Conservation (phyloP, 1,140 invertebrate species). For the Pygmarrhopalites habei region DNA sequence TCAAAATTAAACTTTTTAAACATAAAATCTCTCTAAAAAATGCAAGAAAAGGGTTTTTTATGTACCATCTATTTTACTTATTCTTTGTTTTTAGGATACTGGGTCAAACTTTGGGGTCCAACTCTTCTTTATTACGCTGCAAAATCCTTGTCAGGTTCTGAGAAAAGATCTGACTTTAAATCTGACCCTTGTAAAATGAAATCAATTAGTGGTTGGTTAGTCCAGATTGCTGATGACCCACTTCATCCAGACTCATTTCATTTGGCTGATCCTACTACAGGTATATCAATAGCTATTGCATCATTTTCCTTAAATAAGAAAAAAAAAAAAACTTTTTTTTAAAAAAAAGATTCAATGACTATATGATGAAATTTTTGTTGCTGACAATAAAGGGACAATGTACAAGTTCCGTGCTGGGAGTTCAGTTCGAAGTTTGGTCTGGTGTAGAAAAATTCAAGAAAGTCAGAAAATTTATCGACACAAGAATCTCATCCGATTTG, state of each 20-base stretch:
- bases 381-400: too few species aligned
- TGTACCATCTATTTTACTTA: too few species aligned
- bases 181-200: conserved; percentile 76
- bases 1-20: too few species aligned
- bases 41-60: too few species aligned
- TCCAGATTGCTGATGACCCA: conserved; percentile 61
- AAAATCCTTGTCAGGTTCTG: conserved; percentile 76
- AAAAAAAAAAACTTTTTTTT: too few species aligned
- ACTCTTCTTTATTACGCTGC: conserved; percentile 75
- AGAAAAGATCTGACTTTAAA: conserved; percentile 67
- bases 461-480: conserved; percentile 33
- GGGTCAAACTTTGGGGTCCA: conserved; percentile 78
- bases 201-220: conserved; percentile 70
- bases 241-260: conserved; percentile 72
- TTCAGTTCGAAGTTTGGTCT: conserved; percentile 61
- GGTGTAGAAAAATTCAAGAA: conserved; percentile 65
- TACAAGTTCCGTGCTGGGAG: conserved; percentile 77
- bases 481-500: conserved; percentile 37
- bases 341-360: too few species aligned
- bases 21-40: too few species aligned
- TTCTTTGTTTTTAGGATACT: too few species aligned
- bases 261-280: conserved; percentile 64
- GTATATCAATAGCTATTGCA: conserved; percentile 45
- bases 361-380: too few species aligned
- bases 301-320: too few species aligned